Base-by-base conservation (phyloP, 2,888 invertebrate species). In the Drosophila emarginata region DNA sequence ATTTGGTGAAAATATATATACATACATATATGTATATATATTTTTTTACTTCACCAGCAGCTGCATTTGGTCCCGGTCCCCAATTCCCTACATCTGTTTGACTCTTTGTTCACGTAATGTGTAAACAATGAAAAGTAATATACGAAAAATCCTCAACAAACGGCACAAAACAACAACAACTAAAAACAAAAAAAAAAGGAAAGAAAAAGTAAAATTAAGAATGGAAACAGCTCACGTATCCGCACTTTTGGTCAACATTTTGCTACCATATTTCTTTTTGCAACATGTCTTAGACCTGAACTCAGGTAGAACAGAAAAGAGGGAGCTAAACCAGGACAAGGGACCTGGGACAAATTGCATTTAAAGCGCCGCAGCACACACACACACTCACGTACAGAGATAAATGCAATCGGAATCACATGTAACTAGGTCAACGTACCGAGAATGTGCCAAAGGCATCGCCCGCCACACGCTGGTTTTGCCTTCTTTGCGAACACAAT, bases 231-330 rank as follows among this genome's bases (percentile, higher is more conserved):
- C 37, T 58, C 65, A 68, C 61, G 57, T 68, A 51, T 62, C 53
- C 53, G 70, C 58, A 52, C 28, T 62, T 70, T 45, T 63, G 54
- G 59, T 50, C 45, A 60, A 40, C 32, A 58, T 69, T 45, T 53
- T 58, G 53, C 45, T 45, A 45, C 45, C 45, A 45, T 45, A 21
- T 21, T 21, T 45, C 45, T 45, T 45, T 45, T 45, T 37, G 68
- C 45, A 54, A 28, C 32, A 36, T 36, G 18, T 54, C 54, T 36
- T 54, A 36, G 12, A 45, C 11, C 18, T 21, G 15, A 28, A 18
- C 36, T 54, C 54, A 54, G 54, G 54, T 54, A 54, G 18, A 5
- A 36, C 15, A 21, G 50, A 14, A 53, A 14, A 53, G 14, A 32
- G 28, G 14, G 28, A 32, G 28, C 3, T 1, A 9, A 53, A 32